Evolutionary conservation across 2,888 invertebrate genomes (phyloP).

Genomic region (Philhelius pedissequus): DNA sequence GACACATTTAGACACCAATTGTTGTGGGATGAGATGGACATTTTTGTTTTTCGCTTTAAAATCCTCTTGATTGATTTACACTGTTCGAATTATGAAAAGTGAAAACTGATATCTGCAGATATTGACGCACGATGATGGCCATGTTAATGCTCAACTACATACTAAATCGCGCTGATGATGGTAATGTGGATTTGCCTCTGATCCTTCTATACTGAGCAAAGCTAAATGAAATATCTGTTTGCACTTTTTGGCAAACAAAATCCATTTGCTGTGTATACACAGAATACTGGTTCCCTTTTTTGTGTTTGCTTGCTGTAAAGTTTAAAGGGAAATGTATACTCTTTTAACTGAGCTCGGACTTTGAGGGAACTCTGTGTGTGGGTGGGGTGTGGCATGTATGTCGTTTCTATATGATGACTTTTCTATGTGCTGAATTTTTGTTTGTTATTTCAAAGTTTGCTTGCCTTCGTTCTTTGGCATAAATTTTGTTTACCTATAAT

Average conservation of each 20-base stretch:
- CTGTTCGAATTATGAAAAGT: constrained; percentile 31
- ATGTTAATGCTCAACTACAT: not conserved
- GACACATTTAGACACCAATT: no score
- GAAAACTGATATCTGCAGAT: constrained; percentile 51
- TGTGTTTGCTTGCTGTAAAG: not conserved
- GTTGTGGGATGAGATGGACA: no score
- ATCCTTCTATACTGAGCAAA: not conserved
- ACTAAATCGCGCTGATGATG: not conserved
- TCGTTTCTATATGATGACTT: not conserved
- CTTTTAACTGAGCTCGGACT: not conserved
- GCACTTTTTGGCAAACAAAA: constrained; percentile 28
- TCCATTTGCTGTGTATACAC: constrained; percentile 2
- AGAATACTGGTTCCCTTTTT: not conserved
- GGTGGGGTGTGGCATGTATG: not conserved
- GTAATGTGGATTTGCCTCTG: not conserved
- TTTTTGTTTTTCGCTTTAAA: no score
- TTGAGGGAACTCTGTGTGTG: no score
- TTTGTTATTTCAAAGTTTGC: constrained; percentile 63
- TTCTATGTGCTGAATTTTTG: constrained; percentile 13
- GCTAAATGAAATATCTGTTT: constrained; percentile 17
- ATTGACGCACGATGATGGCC: not conserved
- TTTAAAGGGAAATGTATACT: not conserved
- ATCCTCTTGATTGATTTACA: constrained; percentile 52
- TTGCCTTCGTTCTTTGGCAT: constrained; percentile 7
- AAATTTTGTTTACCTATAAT: constrained; percentile 49